These are phyloP conservation scores for Seriola dumerili DNA, from an alignment of 2,113 vertebrate species.

Conservation along the genomic window DNA sequence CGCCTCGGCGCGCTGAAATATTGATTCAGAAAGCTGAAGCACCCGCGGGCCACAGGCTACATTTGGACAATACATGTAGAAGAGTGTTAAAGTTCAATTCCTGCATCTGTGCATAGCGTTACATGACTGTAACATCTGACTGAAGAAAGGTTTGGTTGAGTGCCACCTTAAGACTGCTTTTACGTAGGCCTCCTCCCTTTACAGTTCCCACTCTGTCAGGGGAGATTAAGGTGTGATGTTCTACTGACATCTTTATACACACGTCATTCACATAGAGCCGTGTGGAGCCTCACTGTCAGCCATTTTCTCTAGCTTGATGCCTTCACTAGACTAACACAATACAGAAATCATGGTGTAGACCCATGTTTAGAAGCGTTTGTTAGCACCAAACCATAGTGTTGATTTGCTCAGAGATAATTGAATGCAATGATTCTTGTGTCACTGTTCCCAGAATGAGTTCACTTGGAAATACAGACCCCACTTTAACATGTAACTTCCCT, in stretches of 20 bases:
- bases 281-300: background rate
- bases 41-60: conserved; percentile 59
- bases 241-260: conserved; percentile 28
- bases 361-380: background rate
- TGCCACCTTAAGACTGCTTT: conserved; percentile 26
- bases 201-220: conserved; percentile 22
- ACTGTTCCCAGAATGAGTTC: background rate
- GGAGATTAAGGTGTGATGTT: conserved; percentile 2
- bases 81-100: conserved; percentile 56
- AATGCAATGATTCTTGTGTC: background rate
- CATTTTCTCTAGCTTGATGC: background rate
- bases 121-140: conserved; percentile 29
- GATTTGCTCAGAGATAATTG: background rate
- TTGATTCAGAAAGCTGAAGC: conserved; percentile 74
- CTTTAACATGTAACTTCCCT: no score
- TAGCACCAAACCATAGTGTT: background rate
- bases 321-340: background rate
- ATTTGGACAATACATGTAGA: conserved; percentile 63
- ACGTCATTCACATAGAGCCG: background rate
- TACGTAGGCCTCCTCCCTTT: conserved; percentile 1
- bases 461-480: no score
- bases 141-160: conserved; percentile 10
- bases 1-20: conserved; percentile 77
- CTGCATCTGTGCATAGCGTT: conserved; percentile 28
- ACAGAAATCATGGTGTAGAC: background rate